These are phyloP conservation scores for Pipistrellus pygmaeus DNA, from an alignment of 2,797 vertebrate genomes.

Conservation along the genomic window DNA sequence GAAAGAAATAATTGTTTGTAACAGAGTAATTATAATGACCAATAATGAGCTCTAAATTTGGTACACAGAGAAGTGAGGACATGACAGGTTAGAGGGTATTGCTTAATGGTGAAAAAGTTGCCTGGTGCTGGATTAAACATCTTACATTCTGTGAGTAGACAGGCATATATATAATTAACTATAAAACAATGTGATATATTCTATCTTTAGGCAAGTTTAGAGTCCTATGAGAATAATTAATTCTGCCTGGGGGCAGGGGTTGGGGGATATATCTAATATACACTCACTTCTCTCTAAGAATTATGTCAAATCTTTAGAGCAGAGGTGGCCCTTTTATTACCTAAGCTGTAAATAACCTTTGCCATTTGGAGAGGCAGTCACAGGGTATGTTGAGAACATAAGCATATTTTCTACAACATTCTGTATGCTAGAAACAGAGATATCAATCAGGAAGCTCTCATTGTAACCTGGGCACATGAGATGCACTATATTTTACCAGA, in stretches of 20 bases:
- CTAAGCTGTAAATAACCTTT: slow-evolving; percentile 65
- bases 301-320: slow-evolving; percentile 51
- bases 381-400: background rate
- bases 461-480: background rate
- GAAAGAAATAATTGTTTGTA: background rate
- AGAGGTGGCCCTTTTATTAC: slow-evolving; percentile 58
- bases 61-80: background rate
- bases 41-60: slow-evolving; percentile 39
- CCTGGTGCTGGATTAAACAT: background rate
- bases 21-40: slow-evolving; percentile 13
- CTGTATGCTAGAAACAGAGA: slow-evolving; percentile 35
- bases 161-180: slow-evolving; percentile 60
- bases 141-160: background rate
- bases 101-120: background rate
- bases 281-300: slow-evolving; percentile 59
- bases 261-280: slow-evolving; percentile 54
- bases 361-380: slow-evolving; percentile 45
- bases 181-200: slow-evolving; percentile 67
- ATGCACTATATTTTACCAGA: background rate
- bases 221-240: slow-evolving; percentile 64
- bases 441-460: slow-evolving; percentile 37
- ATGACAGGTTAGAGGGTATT: background rate
- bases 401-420: slow-evolving; percentile 38
- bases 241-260: slow-evolving; percentile 32
- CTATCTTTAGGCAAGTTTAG: slow-evolving; percentile 58